Evolutionary conservation across 2,113 vertebrate species (phyloP).

Genomic region (Sorex fumeus): DNA sequence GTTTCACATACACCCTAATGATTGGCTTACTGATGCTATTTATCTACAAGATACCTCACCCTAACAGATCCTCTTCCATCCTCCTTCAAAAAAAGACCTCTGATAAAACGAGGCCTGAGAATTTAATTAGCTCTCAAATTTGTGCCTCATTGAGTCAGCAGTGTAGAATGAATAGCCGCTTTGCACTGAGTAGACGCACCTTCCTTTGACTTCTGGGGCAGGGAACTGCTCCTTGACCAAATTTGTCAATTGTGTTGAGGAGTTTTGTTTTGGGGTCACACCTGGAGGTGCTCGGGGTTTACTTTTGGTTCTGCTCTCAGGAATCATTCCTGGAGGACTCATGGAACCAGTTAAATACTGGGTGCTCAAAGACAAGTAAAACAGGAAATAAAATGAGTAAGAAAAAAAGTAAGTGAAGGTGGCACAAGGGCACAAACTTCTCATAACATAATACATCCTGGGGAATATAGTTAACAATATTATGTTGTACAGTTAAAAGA

Average conservation of each 20-base stretch:
- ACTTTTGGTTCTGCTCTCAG: too few species aligned
- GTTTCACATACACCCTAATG: neutral
- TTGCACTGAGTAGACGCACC: neutral
- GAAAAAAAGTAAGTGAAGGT: neutral
- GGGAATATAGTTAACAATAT: neutral
- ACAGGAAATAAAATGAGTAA: neutral
- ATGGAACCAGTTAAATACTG: neutral
- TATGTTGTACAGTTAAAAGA: neutral
- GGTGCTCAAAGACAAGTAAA: neutral
- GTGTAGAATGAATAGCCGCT: neutral
- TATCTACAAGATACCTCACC: neutral
- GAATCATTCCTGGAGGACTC: too few species aligned
- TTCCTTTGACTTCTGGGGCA: neutral
- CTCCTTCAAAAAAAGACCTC: constrained; percentile 1
- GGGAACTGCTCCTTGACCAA: neutral
- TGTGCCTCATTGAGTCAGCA: neutral
- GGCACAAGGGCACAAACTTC: neutral
- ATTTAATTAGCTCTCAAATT: constrained; percentile 41
- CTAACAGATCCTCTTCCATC: constrained; percentile 25
- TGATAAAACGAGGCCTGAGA: constrained; percentile 12
- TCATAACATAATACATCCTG: neutral
- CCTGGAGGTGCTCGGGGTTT: too few species aligned
- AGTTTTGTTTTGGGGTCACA: too few species aligned
- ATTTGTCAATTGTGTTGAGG: neutral
- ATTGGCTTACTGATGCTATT: neutral